Evolutionary conservation across 2,888 invertebrate species (phyloP).

Genomic region (Timema cristinae): DNA sequence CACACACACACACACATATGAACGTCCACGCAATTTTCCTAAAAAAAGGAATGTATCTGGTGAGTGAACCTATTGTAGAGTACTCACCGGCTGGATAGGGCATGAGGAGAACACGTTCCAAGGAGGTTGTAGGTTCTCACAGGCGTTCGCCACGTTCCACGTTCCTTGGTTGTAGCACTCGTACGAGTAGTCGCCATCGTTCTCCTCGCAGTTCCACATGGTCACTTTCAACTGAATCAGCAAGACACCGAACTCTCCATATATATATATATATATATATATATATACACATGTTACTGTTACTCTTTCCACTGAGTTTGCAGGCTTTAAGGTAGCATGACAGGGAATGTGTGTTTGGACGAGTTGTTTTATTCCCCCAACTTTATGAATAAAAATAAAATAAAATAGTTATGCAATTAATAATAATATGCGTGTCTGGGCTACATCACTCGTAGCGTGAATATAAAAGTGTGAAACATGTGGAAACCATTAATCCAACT

Average conservation of each 20-base stretch:
- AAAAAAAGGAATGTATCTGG: neutral
- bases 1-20: neutral
- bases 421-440: too few relatives aligned
- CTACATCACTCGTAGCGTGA: too few relatives aligned
- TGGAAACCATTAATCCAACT: too few relatives aligned
- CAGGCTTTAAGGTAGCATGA: neutral
- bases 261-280: too few relatives aligned
- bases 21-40: neutral
- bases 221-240: neutral
- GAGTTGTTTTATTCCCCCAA: too few relatives aligned
- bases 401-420: too few relatives aligned
- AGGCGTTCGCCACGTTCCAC: neutral
- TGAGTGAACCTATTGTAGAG: neutral
- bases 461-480: too few relatives aligned
- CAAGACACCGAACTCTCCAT: neutral
- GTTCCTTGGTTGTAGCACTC: neutral
- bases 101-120: constrained; percentile 1
- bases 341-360: neutral
- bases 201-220: constrained; percentile 6
- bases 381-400: too few relatives aligned
- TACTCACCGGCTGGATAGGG: neutral
- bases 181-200: neutral
- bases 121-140: neutral
- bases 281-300: neutral
- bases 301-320: neutral